A percentile compares a stretch with the other conserved stretches of the same genome.
Conservation (phyloP, 2,113 vertebrate species). For the Atlantisia rogersi region DNA sequence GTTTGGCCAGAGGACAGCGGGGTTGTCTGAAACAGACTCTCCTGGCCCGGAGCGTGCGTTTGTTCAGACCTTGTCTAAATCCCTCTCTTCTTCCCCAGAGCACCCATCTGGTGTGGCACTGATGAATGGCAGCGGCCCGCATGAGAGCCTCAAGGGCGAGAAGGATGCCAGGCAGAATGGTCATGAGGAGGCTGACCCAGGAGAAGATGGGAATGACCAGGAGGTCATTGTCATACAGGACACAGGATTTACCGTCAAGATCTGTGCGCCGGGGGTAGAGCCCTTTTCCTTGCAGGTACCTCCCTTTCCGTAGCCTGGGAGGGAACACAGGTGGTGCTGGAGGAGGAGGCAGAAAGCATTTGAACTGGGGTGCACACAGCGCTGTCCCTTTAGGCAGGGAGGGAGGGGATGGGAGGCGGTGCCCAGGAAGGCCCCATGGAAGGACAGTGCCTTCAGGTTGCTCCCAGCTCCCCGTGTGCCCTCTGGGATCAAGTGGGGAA, state of each 20-base stretch:
- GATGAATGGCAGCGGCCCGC: slow-evolving; percentile 87
- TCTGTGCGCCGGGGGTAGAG: slow-evolving; percentile 91
- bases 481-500: not conserved
- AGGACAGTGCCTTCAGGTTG: not conserved
- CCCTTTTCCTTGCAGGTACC: slow-evolving; percentile 94
- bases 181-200: slow-evolving; percentile 76
- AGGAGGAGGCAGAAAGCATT: not conserved
- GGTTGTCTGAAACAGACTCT: not conserved
- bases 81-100: slow-evolving; percentile 63
- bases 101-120: slow-evolving; percentile 82
- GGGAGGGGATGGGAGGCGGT: not conserved
- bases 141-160: slow-evolving; percentile 79
- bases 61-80: not conserved
- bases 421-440: not conserved
- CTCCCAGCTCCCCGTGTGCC: accelerated
- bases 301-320: accelerated
- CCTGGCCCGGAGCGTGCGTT: not conserved
- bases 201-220: slow-evolving; percentile 91
- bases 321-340: not conserved
- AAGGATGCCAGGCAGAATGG: slow-evolving; percentile 79
- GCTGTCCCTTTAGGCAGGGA: not conserved
- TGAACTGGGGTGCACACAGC: not conserved
- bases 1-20: accelerated
- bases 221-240: slow-evolving; percentile 99
- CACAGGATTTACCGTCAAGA: slow-evolving; percentile 96